These are phyloP conservation scores for Osmerus mordax DNA, from an alignment of 2,113 vertebrate genomes.

Conservation along the genomic window DNA sequence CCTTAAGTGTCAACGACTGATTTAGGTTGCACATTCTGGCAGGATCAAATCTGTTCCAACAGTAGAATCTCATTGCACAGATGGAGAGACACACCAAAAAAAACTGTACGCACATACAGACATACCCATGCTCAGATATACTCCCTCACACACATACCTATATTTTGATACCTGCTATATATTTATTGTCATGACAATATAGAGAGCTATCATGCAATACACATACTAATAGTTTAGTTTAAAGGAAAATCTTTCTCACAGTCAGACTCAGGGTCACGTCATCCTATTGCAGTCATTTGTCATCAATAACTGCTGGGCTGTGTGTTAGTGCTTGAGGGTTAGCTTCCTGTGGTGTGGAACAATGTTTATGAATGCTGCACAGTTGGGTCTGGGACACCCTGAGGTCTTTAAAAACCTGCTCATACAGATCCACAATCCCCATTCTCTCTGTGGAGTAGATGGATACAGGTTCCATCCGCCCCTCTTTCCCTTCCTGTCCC, in stretches of 20 bases:
- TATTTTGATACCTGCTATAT: too few species aligned
- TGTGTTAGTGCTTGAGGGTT: slow-evolving; percentile 39
- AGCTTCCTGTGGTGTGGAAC: slow-evolving; percentile 43
- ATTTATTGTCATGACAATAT: too few species aligned
- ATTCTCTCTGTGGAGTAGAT: too few species aligned
- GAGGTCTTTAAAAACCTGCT: background rate
- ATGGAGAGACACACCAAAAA: background rate
- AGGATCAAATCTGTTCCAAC: too few species aligned
- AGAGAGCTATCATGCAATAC: too few species aligned
- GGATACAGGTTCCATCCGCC: too few species aligned
- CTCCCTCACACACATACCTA: too few species aligned
- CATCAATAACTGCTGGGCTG: slow-evolving; percentile 51
- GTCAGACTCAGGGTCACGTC: slow-evolving; percentile 24
- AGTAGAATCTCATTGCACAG: too few species aligned
- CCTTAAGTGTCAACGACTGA: background rate
- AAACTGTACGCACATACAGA: background rate
- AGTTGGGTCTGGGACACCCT: slow-evolving; percentile 18
- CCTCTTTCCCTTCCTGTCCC: too few species aligned
- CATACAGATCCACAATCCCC: background rate
- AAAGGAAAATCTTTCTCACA: background rate
- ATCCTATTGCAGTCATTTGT: slow-evolving; percentile 59
- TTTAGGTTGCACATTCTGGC: background rate
- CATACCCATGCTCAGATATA: too few species aligned
- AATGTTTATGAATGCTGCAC: slow-evolving; percentile 53
- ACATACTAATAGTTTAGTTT: too few species aligned